Conservation (phyloP, 1,140 invertebrate species). For the Caerostris darwini region DNA sequence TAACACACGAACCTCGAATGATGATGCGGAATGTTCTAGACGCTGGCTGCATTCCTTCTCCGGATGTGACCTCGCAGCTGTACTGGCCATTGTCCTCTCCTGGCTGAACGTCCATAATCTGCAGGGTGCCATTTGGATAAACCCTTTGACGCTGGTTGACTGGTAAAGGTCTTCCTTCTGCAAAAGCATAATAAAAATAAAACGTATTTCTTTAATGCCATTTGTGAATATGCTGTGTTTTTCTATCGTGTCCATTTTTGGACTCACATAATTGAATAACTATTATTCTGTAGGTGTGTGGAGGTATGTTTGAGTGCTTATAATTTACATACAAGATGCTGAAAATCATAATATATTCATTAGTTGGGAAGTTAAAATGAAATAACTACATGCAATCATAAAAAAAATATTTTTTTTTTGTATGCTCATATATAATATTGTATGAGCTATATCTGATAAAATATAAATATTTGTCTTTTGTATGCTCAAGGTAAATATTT, state of each 20-base stretch:
- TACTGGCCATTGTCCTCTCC: conserved; percentile 83
- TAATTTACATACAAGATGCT: too few relatives aligned
- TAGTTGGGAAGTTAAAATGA: too few relatives aligned
- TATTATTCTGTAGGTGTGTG: too few relatives aligned
- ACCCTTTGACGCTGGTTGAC: conserved; percentile 82
- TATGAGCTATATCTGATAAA: too few relatives aligned
- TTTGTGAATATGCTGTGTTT: not conserved
- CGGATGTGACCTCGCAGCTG: conserved; percentile 80
- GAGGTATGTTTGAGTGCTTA: too few relatives aligned
- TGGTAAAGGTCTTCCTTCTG: conserved; percentile 83
- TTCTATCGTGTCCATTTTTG: not conserved
- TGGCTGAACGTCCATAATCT: conserved; percentile 84
- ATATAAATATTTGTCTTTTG: too few relatives aligned
- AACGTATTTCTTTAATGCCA: not conserved
- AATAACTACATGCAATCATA: too few relatives aligned
- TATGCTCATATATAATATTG: too few relatives aligned
- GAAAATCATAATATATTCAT: too few relatives aligned
- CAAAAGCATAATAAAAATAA: not conserved
- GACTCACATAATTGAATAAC: not conserved
- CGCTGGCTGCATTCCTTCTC: conserved; percentile 68
- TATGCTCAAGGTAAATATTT: too few relatives aligned
- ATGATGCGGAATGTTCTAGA: conserved; percentile 63
- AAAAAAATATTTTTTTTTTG: too few relatives aligned
- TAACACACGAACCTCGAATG: conserved; percentile 57
- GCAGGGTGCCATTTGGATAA: conserved; percentile 88